Evolutionary conservation across 1,140 invertebrate species (phyloP).

Genomic region (Pseudomyrmex dendroicus): DNA sequence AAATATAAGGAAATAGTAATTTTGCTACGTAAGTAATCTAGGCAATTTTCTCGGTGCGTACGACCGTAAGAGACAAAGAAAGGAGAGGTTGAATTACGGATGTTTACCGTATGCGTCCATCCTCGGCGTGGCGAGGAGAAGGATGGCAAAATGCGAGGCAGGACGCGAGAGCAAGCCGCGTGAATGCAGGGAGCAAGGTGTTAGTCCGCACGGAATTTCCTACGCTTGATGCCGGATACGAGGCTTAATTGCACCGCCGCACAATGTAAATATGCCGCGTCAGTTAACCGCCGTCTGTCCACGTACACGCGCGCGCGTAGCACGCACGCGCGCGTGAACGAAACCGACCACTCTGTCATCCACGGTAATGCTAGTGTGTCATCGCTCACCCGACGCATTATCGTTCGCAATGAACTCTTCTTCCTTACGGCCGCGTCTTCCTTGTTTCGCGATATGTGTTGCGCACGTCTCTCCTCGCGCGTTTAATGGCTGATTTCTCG

Average conservation of each 20-base stretch:
- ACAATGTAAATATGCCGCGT: slow-evolving; percentile 84
- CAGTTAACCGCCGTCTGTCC: slow-evolving; percentile 77
- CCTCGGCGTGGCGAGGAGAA: slow-evolving; percentile 24
- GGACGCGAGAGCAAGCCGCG: slow-evolving; percentile 66
- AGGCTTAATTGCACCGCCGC: slow-evolving; percentile 83
- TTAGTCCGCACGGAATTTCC: slow-evolving; percentile 82
- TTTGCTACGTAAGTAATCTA: not conserved
- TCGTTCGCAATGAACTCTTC: slow-evolving; percentile 73
- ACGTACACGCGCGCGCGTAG: slow-evolving; percentile 56
- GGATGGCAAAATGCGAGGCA: slow-evolving; percentile 53
- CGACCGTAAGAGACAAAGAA: slow-evolving; percentile 20
- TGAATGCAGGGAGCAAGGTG: slow-evolving; percentile 80
- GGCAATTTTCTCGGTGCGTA: not conserved
- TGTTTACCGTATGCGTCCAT: slow-evolving; percentile 24
- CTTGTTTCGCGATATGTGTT: not conserved
- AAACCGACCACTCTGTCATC: slow-evolving; percentile 79
- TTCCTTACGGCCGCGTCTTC: slow-evolving; percentile 64
- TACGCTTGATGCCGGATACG: slow-evolving; percentile 81
- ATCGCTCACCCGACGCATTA: slow-evolving; percentile 76
- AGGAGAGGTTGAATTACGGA: slow-evolving; percentile 32
- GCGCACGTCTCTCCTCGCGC: not conserved
- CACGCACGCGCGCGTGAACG: slow-evolving; percentile 69
- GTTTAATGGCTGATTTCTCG: slow-evolving; percentile 9
- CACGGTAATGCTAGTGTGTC: slow-evolving; percentile 81
- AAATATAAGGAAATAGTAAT: no score